A percentile compares a stretch with the other conserved stretches of the same genome.
These are phyloP conservation scores for Galendromus occidentalis DNA, from an alignment of 1,140 invertebrate species.

Conservation along the genomic window DNA sequence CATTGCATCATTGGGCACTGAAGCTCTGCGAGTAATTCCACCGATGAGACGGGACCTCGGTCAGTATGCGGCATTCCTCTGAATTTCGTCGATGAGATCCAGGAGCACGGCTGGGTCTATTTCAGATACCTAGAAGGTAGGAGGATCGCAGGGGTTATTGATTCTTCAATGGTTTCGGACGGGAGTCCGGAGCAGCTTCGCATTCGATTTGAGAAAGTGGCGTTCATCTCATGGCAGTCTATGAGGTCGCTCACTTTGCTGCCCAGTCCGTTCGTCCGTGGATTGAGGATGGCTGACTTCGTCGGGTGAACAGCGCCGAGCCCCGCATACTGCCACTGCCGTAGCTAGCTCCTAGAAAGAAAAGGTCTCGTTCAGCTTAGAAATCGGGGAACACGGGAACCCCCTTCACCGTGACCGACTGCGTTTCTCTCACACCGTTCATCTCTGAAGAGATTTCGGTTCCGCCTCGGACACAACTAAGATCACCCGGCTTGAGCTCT, in stretches of 20 bases:
- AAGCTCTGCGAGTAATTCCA: no score
- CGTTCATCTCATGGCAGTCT: no score
- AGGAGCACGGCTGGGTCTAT: not conserved
- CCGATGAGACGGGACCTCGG: no score
- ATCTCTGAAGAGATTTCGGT: not conserved
- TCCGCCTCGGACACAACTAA: no score
- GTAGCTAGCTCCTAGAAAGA: constrained; percentile 11
- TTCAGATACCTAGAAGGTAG: not conserved
- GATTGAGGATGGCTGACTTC: not conserved
- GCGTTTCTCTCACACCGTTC: not conserved
- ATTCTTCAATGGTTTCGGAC: no score
- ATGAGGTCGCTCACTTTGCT: constrained; percentile 10
- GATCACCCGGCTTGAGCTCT: no score
- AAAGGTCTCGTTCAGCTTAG: no score
- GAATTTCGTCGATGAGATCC: not conserved
- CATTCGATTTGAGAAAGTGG: not conserved
- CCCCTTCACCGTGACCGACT: no score
- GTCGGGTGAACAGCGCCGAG: not conserved
- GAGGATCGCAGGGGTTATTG: no score
- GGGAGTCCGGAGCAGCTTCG: no score
- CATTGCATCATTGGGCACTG: no score
- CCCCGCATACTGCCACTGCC: constrained; percentile 8
- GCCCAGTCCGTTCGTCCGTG: constrained; percentile 12
- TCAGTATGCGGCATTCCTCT: not conserved
- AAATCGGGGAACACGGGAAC: no score